These are phyloP conservation scores for Ecdyonurus torrentis DNA, from an alignment of 2,888 invertebrate species.

Conservation along the genomic window DNA sequence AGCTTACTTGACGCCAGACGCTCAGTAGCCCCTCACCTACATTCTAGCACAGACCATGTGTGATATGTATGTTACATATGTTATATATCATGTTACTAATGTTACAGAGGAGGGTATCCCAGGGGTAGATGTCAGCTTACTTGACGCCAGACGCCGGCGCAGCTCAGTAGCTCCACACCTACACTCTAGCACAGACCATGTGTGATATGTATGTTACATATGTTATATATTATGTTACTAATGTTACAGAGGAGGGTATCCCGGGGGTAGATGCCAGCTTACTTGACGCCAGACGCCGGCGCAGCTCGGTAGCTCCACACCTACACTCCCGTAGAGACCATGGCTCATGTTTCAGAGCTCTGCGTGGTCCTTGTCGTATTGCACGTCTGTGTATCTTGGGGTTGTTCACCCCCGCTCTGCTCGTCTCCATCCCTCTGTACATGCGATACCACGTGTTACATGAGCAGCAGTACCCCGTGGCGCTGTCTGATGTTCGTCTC, in stretches of 20 bases:
- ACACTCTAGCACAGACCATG: no score
- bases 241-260: not conserved
- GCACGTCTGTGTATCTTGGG: conserved; percentile 43
- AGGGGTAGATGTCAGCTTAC: not conserved
- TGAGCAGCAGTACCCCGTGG: conserved; percentile 52
- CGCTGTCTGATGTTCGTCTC: conserved; percentile 57
- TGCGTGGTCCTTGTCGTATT: conserved; percentile 37
- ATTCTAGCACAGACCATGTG: no score
- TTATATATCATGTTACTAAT: not conserved
- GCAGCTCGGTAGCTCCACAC: not conserved
- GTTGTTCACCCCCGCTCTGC: conserved; percentile 44
- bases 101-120: not conserved
- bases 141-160: not conserved
- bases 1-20: no score
- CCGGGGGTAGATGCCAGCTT: not conserved
- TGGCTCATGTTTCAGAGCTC: not conserved
- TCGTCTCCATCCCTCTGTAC: conserved; percentile 50
- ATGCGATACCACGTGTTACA: conserved; percentile 52
- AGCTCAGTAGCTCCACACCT: not conserved
- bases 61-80: no score
- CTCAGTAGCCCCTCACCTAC: no score
- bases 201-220: no score
- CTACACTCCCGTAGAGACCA: not conserved
- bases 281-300: not conserved
- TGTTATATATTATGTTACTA: no score